Evolutionary conservation across 2,888 invertebrate species (phyloP).

Genomic region (Polydrusus pterygomalis): DNA sequence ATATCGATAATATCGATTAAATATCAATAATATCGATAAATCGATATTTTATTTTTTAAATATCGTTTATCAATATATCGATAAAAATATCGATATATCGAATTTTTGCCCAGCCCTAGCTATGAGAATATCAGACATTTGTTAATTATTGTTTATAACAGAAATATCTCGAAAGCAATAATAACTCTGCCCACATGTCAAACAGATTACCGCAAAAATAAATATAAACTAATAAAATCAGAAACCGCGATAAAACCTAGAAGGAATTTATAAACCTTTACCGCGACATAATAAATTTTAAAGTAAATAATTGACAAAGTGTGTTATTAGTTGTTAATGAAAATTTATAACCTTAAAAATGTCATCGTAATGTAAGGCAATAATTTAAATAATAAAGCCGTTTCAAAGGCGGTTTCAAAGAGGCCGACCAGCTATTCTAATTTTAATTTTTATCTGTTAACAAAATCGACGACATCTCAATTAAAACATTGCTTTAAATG

Average conservation of each 20-base stretch:
- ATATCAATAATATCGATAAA: too few species aligned
- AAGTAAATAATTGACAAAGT: slow-evolving; percentile 52
- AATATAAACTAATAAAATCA: slow-evolving; percentile 40
- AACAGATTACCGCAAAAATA: slow-evolving; percentile 50
- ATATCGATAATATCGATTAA: too few species aligned
- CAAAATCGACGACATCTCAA: slow-evolving; percentile 40
- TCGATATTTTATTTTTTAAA: too few species aligned
- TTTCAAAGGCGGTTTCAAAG: slow-evolving; percentile 40
- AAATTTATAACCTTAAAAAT: slow-evolving; percentile 51
- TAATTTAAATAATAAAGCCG: slow-evolving; percentile 46
- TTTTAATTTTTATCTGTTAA: slow-evolving; percentile 43
- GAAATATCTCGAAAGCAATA: slow-evolving; percentile 25
- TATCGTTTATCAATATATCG: too few species aligned
- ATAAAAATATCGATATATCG: too few species aligned
- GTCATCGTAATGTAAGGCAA: slow-evolving; percentile 18
- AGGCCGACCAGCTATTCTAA: slow-evolving; percentile 33
- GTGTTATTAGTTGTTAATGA: slow-evolving; percentile 50
- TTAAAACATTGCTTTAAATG: slow-evolving; percentile 31
- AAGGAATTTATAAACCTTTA: slow-evolving; percentile 38
- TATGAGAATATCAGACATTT: slow-evolving; percentile 42
- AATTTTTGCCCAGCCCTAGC: too few species aligned
- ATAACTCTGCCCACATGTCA: slow-evolving; percentile 42
- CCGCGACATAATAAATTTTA: slow-evolving; percentile 35
- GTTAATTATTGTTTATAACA: slow-evolving; percentile 54
- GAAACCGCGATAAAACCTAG: slow-evolving; percentile 6